Base-by-base conservation (phyloP, 2,797 vertebrate species). In the Sebastolobus altivelis region DNA sequence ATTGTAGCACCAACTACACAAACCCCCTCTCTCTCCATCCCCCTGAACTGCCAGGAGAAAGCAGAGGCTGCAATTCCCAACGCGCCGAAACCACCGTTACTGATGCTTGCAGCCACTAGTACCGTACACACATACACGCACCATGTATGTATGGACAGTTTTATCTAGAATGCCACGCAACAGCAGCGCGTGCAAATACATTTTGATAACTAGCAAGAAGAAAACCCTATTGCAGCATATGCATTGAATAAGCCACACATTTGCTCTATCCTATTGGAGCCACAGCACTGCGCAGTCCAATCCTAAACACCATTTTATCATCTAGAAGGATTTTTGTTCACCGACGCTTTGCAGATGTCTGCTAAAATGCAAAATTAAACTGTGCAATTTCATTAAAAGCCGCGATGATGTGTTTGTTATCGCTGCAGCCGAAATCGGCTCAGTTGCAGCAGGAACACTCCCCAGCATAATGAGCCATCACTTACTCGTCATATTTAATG, bases 401-500 rank as follows among this genome's bases (percentile, higher is more conserved):
- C 0, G 5, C 18, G 20, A 63, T 31, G 59, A 71, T 55, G 74
- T 4, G 27, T 77, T 79, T 66, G 70, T 65, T 46, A 77, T 60
- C 60, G 2, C 54, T 27, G 61, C 31, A 54, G 68, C 74, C 27
- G 3, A 60, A 77, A 75, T 55, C 20, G 31, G 56, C 58, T 70
- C 18, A 61, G 31, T 5, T 61, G 35, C 67, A 43, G 74, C 67
- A 37, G 20, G 46, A 60, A 59, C 10, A 1, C 27, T 71, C 49
- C 27, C 18, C 33, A 46, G 46, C 65, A 77, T 58, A 80, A 79
- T n/a, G 72, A 82, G 62, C 22, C 74, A 9, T 76, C 93, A 99
- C 99, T 99, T 98, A 99, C 99, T 99, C 99, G 82, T 99, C 99
- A 2, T 99, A 99, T 97, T 98, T 97, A 95, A 99, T 99, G 96